Evolutionary conservation across 2,113 vertebrate species (phyloP).

Genomic region (Motacilla alba): DNA sequence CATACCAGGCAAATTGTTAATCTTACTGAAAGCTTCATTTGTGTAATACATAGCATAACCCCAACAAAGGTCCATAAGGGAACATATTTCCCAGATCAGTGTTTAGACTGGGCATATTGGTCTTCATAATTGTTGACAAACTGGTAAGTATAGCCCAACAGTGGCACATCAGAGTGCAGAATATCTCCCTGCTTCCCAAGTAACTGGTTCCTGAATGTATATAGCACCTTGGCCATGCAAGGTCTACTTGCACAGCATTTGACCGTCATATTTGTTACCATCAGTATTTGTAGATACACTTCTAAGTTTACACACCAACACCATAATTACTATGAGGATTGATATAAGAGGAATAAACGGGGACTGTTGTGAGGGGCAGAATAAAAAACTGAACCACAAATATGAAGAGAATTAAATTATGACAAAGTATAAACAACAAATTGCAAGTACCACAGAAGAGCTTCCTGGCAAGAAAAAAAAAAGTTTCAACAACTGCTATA

Average conservation of each 20-base stretch:
- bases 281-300: background rate
- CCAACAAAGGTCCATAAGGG: background rate
- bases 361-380: background rate
- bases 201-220: background rate
- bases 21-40: background rate
- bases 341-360: background rate
- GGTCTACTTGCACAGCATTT: background rate
- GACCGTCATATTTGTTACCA: background rate
- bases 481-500: background rate
- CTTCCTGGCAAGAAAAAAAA: background rate
- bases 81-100: background rate
- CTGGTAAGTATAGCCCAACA: background rate
- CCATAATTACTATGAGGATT: background rate
- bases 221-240: background rate
- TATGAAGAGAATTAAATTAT: background rate
- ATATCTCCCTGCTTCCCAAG: background rate
- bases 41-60: background rate
- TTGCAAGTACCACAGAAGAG: background rate
- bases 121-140: background rate
- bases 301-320: background rate
- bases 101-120: background rate
- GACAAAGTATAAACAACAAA: background rate
- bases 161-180: background rate
- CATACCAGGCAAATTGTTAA: background rate
- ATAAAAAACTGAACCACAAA: background rate